These are phyloP conservation scores for Drosophila busckii DNA, from an alignment of 1,140 invertebrate genomes.

Conservation along the genomic window DNA sequence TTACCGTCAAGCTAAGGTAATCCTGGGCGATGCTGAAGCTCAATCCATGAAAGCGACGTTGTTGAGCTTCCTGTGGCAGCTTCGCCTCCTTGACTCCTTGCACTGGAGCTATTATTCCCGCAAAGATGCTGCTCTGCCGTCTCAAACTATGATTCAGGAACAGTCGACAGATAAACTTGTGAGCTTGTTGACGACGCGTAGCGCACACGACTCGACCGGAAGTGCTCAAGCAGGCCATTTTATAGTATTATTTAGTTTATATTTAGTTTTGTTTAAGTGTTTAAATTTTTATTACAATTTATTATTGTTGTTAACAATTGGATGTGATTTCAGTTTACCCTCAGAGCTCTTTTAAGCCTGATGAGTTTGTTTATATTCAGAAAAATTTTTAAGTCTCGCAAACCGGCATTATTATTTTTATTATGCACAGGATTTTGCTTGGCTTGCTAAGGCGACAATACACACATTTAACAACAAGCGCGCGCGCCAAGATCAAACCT, in stretches of 20 bases:
- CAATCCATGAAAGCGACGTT: conserved; percentile 61
- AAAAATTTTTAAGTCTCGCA: too few relatives aligned
- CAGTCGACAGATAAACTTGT: conserved; percentile 57
- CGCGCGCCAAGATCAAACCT: too few relatives aligned
- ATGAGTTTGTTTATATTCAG: too few relatives aligned
- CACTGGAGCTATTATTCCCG: background rate
- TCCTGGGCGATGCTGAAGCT: conserved; percentile 49
- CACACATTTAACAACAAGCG: too few relatives aligned
- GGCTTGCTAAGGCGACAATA: too few relatives aligned
- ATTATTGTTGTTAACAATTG: conserved; percentile 1
- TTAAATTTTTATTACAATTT: conserved; percentile 3
- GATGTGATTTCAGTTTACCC: background rate
- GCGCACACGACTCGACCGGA: conserved; percentile 71
- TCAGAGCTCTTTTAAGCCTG: too few relatives aligned
- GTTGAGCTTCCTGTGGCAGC: conserved; percentile 16
- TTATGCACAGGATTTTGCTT: too few relatives aligned
- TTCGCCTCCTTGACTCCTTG: conserved; percentile 5
- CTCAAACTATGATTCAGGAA: conserved; percentile 34
- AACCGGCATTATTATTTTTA: too few relatives aligned
- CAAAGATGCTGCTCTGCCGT: conserved; percentile 16
- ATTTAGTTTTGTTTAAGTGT: conserved; percentile 8
- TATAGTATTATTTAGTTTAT: conserved; percentile 11
- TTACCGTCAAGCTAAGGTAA: conserved; percentile 60
- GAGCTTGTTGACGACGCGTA: conserved; percentile 61
- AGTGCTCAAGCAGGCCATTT: conserved; percentile 74